These are phyloP conservation scores for Callorhinus ursinus DNA, from an alignment of 2,113 vertebrate species.

Conservation along the genomic window DNA sequence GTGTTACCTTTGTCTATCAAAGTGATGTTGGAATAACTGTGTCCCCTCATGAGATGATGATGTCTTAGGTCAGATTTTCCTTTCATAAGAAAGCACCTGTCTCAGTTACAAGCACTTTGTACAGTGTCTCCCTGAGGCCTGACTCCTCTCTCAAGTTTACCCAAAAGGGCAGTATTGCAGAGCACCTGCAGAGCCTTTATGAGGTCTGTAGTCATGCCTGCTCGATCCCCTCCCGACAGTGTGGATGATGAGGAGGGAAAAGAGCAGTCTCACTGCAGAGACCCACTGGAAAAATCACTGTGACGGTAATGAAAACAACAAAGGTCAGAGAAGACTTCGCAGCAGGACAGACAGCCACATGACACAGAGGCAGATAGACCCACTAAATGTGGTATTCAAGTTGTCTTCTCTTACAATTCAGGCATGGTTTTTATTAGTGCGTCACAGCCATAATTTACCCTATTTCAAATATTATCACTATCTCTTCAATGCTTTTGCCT, in stretches of 20 bases:
- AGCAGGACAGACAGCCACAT: neutral
- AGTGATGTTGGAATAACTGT: neutral
- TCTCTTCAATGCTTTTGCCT: neutral
- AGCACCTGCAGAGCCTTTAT: neutral
- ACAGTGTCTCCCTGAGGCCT: neutral
- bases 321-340: neutral
- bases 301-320: neutral
- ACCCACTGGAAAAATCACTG: neutral
- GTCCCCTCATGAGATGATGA: neutral
- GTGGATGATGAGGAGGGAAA: too few species aligned
- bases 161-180: neutral
- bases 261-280: neutral
- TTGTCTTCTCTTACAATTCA: neutral
- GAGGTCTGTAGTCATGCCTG: rapidly evolving
- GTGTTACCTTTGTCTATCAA: neutral
- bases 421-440: neutral
- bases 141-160: neutral
- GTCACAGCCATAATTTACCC: neutral
- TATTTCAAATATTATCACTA: neutral
- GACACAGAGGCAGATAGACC: neutral
- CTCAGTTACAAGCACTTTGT: neutral
- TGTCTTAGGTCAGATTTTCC: neutral
- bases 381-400: neutral
- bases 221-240: rapidly evolving
- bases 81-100: neutral